Evolutionary conservation across 2,797 vertebrate species (phyloP).

Genomic region (Phataginus tetradactyla): DNA sequence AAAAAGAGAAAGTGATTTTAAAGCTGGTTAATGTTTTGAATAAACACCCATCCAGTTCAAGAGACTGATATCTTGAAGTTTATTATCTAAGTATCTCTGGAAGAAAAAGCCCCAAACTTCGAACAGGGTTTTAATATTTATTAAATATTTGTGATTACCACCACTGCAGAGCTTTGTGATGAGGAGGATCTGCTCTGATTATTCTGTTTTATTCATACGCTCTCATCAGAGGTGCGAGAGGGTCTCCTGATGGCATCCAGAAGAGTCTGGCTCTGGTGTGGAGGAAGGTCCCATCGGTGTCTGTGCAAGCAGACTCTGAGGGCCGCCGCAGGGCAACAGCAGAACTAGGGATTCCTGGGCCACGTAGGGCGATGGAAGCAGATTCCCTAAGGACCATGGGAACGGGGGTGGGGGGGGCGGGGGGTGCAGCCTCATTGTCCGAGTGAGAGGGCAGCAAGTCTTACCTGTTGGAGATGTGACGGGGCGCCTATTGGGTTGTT

Average conservation of each 20-base stretch:
- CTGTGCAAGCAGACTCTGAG: not conserved
- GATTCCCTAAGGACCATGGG: not conserved
- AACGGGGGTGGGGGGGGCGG: not conserved
- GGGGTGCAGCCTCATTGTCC: not conserved
- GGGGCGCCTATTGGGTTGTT: not conserved
- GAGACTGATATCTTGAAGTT: not conserved
- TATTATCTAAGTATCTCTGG: not conserved
- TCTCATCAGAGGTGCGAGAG: not conserved
- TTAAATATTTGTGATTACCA: not conserved
- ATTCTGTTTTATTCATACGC: not conserved
- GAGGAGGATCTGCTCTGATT: not conserved
- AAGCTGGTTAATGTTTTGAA: not conserved
- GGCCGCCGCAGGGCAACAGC: not conserved
- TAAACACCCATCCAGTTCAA: not conserved
- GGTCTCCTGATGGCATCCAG: not conserved
- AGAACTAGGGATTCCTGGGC: not conserved
- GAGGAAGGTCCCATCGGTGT: not conserved
- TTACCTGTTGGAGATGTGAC: not conserved
- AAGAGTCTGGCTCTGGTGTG: not conserved
- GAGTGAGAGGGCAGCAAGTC: not conserved
- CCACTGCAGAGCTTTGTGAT: not conserved
- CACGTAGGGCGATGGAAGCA: not conserved
- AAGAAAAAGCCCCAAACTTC: not conserved
- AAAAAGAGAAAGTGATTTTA: not conserved
- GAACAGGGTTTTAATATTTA: not conserved